Base-by-base conservation (phyloP, 2,888 invertebrate genomes). In the Nudaria mundana region DNA sequence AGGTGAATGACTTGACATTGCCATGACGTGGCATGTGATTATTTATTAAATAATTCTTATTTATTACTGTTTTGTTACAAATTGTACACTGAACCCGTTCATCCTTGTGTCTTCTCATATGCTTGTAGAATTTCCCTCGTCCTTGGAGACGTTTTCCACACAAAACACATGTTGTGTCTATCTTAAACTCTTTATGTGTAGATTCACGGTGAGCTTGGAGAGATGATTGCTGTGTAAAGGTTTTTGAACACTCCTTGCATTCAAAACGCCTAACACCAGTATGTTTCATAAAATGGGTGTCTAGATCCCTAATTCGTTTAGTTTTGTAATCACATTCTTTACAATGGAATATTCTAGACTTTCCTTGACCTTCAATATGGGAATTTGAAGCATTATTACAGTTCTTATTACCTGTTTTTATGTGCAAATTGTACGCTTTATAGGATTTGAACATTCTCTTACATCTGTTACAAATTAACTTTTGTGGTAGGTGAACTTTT, bases 91-190 rank as follows among this genome's bases (percentile, higher is more conserved):
- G 41, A 1, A 48, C 43, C 0, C 20, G 22, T 5, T 30, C 36
- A 0, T 52, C 36, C 0, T 43, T 56, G 20, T 86, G 85, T 1
- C 36, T 40, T 49, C 51, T 62, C 18, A 84, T 50, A 31, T 86
- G 86, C 12, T 66, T 61, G 22, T 81, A 78, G 0, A 73, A 62
- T 40, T 51, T 63, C 5, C 44, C 50, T 1, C 82, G 69, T 0
- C 84, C 81, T 44, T 60, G 66, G 0, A 84, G 38, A 28, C 56
- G 45, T 56, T 81, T 82, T 0, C 86, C 86, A 30, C 86, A 86
- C 12, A 63, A 66, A 4, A 80, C 72, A 40, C 86, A 86, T 1
- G 79, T 79, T 3, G 68, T 58, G 53, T 78, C 72, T 1, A 61
- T 40, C 25, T 49, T 50, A 23, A 64, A 74, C 1, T 66, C 52